Conservation (phyloP, 2,797 vertebrate species). For the Fratercula arctica region DNA sequence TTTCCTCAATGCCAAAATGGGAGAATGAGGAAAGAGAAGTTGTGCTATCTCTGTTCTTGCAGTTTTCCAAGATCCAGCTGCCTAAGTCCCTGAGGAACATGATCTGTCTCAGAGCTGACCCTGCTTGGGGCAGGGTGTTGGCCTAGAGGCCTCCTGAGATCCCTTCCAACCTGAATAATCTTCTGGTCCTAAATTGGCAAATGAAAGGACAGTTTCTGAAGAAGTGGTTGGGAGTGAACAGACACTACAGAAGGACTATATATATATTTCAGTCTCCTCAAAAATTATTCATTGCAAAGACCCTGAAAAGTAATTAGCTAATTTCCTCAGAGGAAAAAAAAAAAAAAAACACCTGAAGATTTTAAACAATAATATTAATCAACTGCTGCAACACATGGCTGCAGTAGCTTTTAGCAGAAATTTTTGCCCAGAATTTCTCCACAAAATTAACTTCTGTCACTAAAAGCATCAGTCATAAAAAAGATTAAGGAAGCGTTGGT, state of each 20-base stretch:
- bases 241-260: background rate
- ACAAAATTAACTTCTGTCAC: background rate
- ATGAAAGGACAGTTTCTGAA: background rate
- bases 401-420: background rate
- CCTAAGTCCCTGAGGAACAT: background rate
- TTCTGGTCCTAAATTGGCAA: background rate
- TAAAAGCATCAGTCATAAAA: background rate
- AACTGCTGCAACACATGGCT: background rate
- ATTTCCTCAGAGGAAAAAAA: background rate
- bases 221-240: background rate
- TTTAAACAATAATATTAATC: background rate
- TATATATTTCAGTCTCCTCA: background rate
- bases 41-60: background rate
- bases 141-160: background rate
- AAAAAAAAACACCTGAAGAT: background rate
- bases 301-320: background rate
- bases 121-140: background rate
- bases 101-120: background rate
- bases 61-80: background rate
- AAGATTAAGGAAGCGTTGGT: background rate
- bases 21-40: background rate
- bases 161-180: background rate
- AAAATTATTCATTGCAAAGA: background rate
- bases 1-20: background rate
- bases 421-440: background rate